phyloP scores from a whole-genome alignment of 2,797 vertebrate species.

The Sarcophilus harrisii region DNA sequence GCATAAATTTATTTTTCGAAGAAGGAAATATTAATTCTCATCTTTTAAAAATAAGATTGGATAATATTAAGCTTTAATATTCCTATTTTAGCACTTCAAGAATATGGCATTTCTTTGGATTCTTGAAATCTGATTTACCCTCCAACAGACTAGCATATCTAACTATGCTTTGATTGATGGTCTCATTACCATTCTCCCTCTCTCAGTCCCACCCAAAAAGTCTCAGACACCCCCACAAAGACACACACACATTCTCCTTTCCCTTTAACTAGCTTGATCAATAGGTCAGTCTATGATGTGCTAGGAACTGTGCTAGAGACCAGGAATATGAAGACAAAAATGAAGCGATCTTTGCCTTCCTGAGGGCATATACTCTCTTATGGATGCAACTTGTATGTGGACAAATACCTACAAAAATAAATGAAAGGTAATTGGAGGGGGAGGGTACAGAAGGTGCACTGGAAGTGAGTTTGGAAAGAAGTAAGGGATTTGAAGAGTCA shows the following conservation, averaged over 20 bases:
- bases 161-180: not conserved
- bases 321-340: not conserved
- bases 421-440: not conserved
- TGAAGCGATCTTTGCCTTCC: not conserved
- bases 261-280: not conserved
- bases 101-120: not conserved
- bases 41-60: not conserved
- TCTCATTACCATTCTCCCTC: not conserved
- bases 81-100: not conserved
- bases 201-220: not conserved
- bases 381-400: no score
- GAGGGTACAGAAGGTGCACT: not conserved
- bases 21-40: not conserved
- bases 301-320: no score
- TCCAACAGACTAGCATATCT: not conserved
- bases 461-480: not conserved
- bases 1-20: not conserved
- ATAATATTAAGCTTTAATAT: not conserved
- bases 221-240: not conserved
- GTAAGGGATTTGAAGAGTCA: not conserved
- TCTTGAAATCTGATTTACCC: not conserved
- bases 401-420: not conserved
- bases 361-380: no score
- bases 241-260: no score
- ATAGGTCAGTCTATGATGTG: not conserved